phyloP scores from a whole-genome alignment of 2,888 invertebrate species.

The Octodonta nipae region DNA sequence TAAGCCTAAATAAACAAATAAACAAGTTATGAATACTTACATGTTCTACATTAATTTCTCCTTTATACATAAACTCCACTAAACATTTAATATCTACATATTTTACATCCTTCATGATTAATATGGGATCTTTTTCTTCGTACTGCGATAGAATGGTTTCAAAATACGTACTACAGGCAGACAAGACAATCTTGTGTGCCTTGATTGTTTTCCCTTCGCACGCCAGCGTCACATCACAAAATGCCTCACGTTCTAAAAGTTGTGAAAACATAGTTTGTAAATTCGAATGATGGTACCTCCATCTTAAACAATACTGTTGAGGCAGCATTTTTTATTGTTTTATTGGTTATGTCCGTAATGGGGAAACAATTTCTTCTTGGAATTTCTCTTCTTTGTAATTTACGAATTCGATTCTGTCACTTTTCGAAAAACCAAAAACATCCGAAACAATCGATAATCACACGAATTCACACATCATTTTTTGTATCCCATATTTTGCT shows the following conservation, averaged over 20 bases:
- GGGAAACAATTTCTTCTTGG: constrained; percentile 12
- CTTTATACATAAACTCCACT: constrained; percentile 90
- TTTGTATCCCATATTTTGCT: constrained; percentile 23
- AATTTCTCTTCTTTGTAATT: constrained; percentile 12
- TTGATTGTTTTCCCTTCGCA: constrained; percentile 69
- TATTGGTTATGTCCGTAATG: constrained; percentile 18
- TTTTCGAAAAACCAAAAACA: constrained; percentile 30
- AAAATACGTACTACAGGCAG: constrained; percentile 85
- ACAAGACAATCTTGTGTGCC: constrained; percentile 75
- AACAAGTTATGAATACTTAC: constrained; percentile 57
- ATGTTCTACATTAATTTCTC: constrained; percentile 88
- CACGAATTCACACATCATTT: constrained; percentile 25
- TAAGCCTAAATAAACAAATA: no score
- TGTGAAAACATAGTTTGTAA: constrained; percentile 81
- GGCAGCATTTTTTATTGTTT: constrained; percentile 49
- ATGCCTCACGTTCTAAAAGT: constrained; percentile 71
- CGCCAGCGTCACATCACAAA: constrained; percentile 81
- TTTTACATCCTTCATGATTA: constrained; percentile 80
- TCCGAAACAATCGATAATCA: constrained; percentile 33
- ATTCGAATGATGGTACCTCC: constrained; percentile 87
- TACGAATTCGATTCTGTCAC: no score
- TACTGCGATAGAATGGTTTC: constrained; percentile 73
- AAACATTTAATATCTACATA: constrained; percentile 80
- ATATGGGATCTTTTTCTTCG: constrained; percentile 67
- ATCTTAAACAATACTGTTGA: constrained; percentile 82